Base-by-base conservation (phyloP, 2,797 vertebrate genomes). In the Loris lydekkerianus region DNA sequence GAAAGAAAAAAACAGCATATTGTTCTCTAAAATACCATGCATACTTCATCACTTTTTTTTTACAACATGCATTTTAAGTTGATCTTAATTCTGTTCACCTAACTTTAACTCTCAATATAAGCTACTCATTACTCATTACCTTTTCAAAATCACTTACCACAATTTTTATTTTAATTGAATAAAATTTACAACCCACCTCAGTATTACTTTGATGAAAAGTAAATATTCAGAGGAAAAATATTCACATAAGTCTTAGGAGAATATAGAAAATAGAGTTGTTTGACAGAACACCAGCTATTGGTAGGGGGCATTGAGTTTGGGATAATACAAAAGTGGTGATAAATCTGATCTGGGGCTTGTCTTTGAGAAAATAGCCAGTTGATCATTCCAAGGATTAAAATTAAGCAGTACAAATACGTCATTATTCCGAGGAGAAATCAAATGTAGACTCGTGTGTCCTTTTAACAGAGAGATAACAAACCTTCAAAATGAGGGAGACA, bases 401-500 rank as follows among this genome's bases (percentile, higher is more conserved):
- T 65, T 63, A 85, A 96, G 13, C 7, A 56, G 23, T 88, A 13
- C 53, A 65, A 80, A 89, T 1, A 61, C 1, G 3, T 76, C 49
- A 86, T 49, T 76, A 67, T 3, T 17, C 9, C 7, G 37, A 94
- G 14, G 31, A 21, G 14, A 11, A 5, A 20, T 34, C 20, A 73
- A 5, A 1, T 65, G 13, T 77, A 49, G 49, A 5, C 1, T 70
- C 23, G 70, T 86, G 34, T 93, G 15, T 49, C 60, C 11, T 93
- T 95, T 95, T 76, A 86, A 53, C 75, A 94, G 53, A 91, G 31
- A 8, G 10, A 84, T n/a, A 29, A 2, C 34, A 43, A 73, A 61
- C 91, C 94, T 80, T 53, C 81, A 85, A 93, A 95, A 75, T 80
- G 49, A 89, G 78, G 27, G 18, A 61, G 4, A 53, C 3, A 31